These are phyloP conservation scores for Cossypha caffra DNA, from an alignment of 2,797 vertebrate species.

Conservation along the genomic window DNA sequence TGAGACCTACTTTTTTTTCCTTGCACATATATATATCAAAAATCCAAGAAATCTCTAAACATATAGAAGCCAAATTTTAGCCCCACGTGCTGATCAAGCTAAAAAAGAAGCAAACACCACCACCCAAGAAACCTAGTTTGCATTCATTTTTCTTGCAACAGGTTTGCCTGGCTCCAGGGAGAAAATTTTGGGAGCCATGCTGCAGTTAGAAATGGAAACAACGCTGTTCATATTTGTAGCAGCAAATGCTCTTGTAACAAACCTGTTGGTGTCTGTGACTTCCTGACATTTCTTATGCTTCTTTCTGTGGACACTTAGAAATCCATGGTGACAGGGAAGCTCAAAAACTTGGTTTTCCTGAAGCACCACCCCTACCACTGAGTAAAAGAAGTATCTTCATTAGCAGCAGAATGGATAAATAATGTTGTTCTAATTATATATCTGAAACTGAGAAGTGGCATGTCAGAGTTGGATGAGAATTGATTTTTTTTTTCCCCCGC, in stretches of 20 bases:
- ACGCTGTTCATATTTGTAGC: not conserved
- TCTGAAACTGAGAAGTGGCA: not conserved
- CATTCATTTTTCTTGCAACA: slow-evolving; percentile 4
- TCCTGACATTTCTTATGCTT: rapidly evolving
- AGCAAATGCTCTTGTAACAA: not conserved
- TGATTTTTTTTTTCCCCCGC: not conserved
- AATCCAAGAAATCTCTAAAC: not conserved
- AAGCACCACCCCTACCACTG: rapidly evolving
- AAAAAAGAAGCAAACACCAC: not conserved
- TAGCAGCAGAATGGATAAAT: not conserved
- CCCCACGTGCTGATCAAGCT: not conserved
- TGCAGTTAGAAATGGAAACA: not conserved
- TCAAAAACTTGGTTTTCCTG: not conserved
- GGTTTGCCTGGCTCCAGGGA: not conserved
- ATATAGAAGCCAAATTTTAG: not conserved
- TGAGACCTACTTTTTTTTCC: not conserved
- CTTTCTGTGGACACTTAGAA: not conserved
- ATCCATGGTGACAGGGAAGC: not conserved
- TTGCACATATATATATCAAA: not conserved
- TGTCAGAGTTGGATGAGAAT: not conserved
- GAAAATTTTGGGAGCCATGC: not conserved
- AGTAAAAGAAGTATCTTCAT: not conserved
- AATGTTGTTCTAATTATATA: not conserved
- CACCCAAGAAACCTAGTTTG: not conserved
- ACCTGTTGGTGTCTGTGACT: not conserved